Conservation (phyloP, 2,113 vertebrate species). For the Penelope pileata region DNA sequence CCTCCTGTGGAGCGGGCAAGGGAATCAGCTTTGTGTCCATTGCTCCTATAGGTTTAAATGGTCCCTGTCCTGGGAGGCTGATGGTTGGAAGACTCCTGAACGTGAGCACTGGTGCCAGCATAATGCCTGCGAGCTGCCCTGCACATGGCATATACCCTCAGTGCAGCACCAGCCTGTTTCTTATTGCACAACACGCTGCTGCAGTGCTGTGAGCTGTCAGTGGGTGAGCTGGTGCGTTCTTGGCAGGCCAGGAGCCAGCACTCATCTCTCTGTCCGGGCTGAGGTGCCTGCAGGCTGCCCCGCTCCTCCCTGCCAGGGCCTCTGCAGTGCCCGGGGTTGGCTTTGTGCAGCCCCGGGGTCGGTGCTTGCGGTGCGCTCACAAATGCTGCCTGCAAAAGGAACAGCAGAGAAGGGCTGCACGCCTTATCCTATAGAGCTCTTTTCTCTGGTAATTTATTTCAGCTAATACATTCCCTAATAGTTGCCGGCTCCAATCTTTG, state of each 20-base stretch:
- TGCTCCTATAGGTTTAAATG: background rate
- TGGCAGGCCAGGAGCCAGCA: background rate
- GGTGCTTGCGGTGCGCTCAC: background rate
- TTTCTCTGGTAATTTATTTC: conserved; percentile 69
- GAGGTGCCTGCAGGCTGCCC: background rate
- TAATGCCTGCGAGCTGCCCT: background rate
- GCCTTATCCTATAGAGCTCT: conserved; percentile 19
- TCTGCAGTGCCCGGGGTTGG: background rate
- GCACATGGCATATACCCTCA: background rate
- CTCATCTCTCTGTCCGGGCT: background rate
- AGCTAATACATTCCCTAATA: conserved; percentile 65
- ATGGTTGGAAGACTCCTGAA: conserved; percentile 25
- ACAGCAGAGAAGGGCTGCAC: conserved; percentile 22
- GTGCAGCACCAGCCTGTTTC: conserved; percentile 25
- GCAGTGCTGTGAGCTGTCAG: conserved; percentile 50
- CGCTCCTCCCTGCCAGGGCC: too few relatives aligned
- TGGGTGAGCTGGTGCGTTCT: background rate
- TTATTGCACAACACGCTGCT: background rate
- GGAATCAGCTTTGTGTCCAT: background rate
- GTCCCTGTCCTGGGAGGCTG: background rate
- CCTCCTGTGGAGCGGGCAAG: background rate
- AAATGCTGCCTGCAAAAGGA: background rate
- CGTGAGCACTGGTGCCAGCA: background rate
- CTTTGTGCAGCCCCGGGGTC: background rate
- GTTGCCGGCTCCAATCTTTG: conserved; percentile 64